A percentile compares a stretch with the other conserved stretches of the same genome.
phyloP scores from a whole-genome alignment of 2,888 invertebrate species.

The Aplocera efformata region DNA sequence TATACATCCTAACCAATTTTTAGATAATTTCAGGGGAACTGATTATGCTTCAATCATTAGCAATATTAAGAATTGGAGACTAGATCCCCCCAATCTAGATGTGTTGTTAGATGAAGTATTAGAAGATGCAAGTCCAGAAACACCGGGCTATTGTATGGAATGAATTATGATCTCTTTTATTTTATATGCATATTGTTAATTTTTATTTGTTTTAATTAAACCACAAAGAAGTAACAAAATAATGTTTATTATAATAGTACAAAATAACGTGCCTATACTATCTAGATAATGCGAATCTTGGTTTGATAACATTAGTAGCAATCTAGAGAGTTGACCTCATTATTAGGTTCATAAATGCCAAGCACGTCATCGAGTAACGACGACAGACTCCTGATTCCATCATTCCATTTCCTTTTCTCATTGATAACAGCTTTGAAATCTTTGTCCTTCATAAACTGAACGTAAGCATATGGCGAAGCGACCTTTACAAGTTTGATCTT shows the following conservation, averaged over 20 bases:
- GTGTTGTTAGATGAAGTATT: conserved; percentile 35
- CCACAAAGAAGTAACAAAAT: background rate
- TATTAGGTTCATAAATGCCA: conserved; percentile 75
- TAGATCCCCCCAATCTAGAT: conserved; percentile 70
- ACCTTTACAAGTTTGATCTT: conserved; percentile 49
- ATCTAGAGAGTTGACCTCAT: conserved; percentile 83
- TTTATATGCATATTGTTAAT: conserved; percentile 5
- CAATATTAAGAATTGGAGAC: conserved; percentile 80
- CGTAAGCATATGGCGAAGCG: conserved; percentile 80
- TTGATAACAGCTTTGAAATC: conserved; percentile 82
- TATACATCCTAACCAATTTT: conserved; percentile 39
- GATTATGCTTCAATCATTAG: conserved; percentile 78
- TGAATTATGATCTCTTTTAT: too few relatives aligned
- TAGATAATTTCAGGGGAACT: conserved; percentile 39
- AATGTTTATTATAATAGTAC: conserved; percentile 8
- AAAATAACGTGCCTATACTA: background rate
- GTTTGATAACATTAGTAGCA: conserved; percentile 79
- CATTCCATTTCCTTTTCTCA: conserved; percentile 84
- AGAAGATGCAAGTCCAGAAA: conserved; percentile 2
- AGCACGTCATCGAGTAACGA: conserved; percentile 88
- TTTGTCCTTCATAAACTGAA: conserved; percentile 75
- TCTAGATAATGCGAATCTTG: conserved; percentile 12
- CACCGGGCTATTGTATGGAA: conserved; percentile 6
- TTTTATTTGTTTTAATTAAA: conserved; percentile 12
- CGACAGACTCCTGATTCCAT: conserved; percentile 83